Conservation (phyloP, 2,113 vertebrate species). For the Protobothrops flavoviridis region DNA sequence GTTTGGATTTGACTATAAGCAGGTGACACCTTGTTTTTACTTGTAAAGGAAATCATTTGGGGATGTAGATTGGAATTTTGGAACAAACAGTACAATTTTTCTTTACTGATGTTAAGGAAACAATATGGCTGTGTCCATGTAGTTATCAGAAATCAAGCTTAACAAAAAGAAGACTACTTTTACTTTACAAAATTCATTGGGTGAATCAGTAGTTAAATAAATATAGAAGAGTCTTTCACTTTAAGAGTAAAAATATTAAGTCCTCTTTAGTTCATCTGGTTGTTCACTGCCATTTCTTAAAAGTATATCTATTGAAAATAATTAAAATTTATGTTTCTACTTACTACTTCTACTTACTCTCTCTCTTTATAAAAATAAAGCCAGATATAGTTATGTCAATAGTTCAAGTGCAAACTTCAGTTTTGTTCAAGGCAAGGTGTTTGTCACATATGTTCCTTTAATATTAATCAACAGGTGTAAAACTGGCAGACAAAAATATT, state of each 20-base stretch:
- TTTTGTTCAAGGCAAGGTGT: background rate
- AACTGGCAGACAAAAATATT: background rate
- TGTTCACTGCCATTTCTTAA: background rate
- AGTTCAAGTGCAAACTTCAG: background rate
- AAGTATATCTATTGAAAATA: background rate
- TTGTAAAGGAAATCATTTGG: background rate
- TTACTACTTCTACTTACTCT: background rate
- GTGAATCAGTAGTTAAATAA: background rate
- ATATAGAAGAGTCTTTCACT: background rate
- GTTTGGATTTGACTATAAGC: background rate
- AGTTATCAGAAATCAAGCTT: background rate
- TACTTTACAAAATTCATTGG: background rate
- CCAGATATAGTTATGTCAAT: background rate
- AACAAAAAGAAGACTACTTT: background rate
- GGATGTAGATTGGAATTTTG: background rate
- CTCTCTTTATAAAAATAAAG: background rate
- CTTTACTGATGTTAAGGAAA: background rate
- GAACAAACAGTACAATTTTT: background rate
- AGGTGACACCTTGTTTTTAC: background rate
- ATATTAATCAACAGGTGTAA: background rate
- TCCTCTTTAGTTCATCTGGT: background rate
- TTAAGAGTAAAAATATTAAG: background rate
- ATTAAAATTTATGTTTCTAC: background rate
- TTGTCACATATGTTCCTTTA: background rate
- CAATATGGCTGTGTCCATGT: background rate